Evolutionary conservation across 2,888 invertebrate species (phyloP), one percentile per base, ranked within the genome.

Genomic region (Nymphalis c-album): DNA sequence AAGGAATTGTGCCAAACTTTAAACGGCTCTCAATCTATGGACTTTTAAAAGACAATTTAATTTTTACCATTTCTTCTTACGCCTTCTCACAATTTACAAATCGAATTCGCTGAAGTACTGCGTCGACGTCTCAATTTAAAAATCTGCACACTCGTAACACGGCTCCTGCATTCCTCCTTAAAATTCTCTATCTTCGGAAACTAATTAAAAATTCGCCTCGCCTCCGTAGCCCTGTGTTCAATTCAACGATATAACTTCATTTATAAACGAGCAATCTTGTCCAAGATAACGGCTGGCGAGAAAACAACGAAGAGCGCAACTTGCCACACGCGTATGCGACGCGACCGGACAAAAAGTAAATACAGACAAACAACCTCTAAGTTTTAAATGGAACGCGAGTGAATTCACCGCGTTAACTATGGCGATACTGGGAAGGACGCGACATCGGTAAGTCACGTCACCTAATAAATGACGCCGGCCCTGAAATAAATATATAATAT

Each of bases 171-270:
- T 91, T 88, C 90, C 90, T 85, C 82, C 85, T 87, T 85, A 85
- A 88, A 91, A 89, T 90, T 87, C 88, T 86, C 88, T 90, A 91
- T 90, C 90, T 90, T 91, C 86, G 91, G 90, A 90, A 91, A 91
- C 91, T 92, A 92, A 91, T 92, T 92, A 92, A 91, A 91, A 91
- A 91, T 91, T 91, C 91, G 91, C 89, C 80, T 87, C 89, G 87
- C 87, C 90, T 86, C 81, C 85, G 80, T 85, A 80, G 86, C 81
- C 83, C 83, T 85, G 81, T 88, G 90, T 88, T 88, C 88, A 90
- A 90, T 88, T 91, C 89, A 85, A 83, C 87, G 87, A 88, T 92
- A 91, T 92, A 91, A 91, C 92, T 92, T 92, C 90, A 92, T 92
- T 91, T 91, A 90, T 90, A 92, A 90, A 91, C 88, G 89, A 89